A percentile compares a stretch with the other conserved stretches of the same genome.
Conservation (phyloP, 2,113 vertebrate genomes). For the Speoplatyrhinus poulsoni region DNA sequence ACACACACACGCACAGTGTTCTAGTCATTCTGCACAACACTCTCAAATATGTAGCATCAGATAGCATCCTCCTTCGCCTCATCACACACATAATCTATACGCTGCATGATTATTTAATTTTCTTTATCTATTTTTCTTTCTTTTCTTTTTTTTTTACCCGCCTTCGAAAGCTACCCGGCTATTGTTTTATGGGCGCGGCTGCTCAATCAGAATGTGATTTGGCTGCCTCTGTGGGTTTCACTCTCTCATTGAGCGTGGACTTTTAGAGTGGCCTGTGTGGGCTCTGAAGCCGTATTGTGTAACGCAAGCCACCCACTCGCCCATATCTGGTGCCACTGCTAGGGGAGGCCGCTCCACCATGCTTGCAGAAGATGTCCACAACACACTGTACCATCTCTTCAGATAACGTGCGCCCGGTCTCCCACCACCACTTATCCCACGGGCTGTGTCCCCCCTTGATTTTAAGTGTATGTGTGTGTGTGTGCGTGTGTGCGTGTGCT, state of each 20-base stretch:
- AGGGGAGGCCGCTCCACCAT: conserved; percentile 61
- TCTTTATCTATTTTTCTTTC: neutral
- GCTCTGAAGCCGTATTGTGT: conserved; percentile 73
- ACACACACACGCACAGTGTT: too few species aligned
- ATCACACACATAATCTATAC: conserved; percentile 18
- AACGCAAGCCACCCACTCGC: conserved; percentile 68
- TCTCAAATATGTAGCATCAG: neutral
- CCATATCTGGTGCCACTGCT: conserved; percentile 60
- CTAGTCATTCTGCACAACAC: too few species aligned
- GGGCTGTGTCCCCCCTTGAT: conserved; percentile 52
- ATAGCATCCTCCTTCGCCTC: conserved; percentile 17
- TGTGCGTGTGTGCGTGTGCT: conserved; percentile 33
- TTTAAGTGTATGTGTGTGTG: conserved; percentile 33
- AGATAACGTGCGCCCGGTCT: conserved; percentile 61
- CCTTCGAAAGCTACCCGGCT: conserved; percentile 11
- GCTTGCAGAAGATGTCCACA: conserved; percentile 61
- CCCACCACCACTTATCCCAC: conserved; percentile 51
- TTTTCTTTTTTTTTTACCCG: neutral
- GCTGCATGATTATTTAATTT: conserved; percentile 10
- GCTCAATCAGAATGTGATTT: conserved; percentile 49
- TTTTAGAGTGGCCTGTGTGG: conserved; percentile 71
- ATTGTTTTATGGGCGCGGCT: conserved; percentile 35
- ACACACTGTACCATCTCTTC: conserved; percentile 68
- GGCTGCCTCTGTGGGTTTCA: conserved; percentile 33
- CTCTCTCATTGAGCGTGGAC: conserved; percentile 52